Base-by-base conservation (phyloP, 64 coral and sea anemone species). In the Catalaphyllia jardinei region DNA sequence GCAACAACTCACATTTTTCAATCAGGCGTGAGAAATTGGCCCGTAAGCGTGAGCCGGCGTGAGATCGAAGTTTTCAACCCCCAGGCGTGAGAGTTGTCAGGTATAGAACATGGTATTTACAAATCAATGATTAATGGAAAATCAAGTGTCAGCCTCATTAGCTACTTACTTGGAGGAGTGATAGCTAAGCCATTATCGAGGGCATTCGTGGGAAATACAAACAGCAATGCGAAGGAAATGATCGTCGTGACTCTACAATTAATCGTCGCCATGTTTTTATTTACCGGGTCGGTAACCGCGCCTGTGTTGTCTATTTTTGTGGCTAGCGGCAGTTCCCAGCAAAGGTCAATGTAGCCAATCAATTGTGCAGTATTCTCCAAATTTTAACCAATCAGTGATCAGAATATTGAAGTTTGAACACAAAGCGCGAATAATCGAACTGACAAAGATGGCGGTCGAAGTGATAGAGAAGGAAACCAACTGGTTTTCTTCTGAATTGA, bases 81-180 rank as follows among this genome's bases (percentile, higher is more conserved):
- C n/a, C n/a, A n/a, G n/a, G n/a, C n/a, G n/a, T n/a, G n/a, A n/a
- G n/a, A n/a, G n/a, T n/a, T n/a, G n/a, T n/a, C n/a, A n/a, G n/a
- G n/a, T n/a, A n/a, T n/a, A n/a, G n/a, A n/a, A n/a, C n/a, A 57
- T 57, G 54, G 54, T 57, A 57, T 13, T 57, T 9, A 14, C 1
- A 57, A 57, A 57, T 57, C 52, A 54, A 2, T 8, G 13, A 54
- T 54, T 0, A 13, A 54, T 54, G 52, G 7, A 54, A 54, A 0
- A 54, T 10, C 1, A 10, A 54, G 13, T 54, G 13, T 0, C 15
- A 57, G 15, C 11, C 54, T 28, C 10, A 60, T n/a, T 20, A 50
- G 14, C 27, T 33, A 79, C 90, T 87, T 87, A 92, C 90, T 92
- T 72, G 90, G 90, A 38, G 90, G 90, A 31, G 90, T 92, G 24